A percentile compares a stretch with the other conserved stretches of the same genome.
phyloP scores from a whole-genome alignment of 2,113 vertebrate species.

The Mustelus asterias region DNA sequence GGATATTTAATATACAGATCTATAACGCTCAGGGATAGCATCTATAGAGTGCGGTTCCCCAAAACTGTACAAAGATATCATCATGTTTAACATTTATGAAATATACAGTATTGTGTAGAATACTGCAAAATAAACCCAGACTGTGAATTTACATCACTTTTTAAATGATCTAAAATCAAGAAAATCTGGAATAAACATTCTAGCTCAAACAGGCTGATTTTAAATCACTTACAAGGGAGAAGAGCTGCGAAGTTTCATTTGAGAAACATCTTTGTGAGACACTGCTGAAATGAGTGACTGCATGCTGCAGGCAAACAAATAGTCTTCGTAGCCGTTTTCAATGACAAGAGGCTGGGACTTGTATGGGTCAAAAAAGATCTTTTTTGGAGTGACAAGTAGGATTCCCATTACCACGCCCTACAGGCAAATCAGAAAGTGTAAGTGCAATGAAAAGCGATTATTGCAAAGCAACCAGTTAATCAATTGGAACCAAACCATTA shows the following conservation, averaged over 20 bases:
- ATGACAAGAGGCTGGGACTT: slow-evolving; percentile 63
- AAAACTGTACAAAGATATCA: neutral
- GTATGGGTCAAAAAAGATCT: slow-evolving; percentile 69
- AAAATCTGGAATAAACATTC: neutral
- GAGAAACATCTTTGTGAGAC: slow-evolving; percentile 62
- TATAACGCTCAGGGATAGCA: neutral
- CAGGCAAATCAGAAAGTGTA: neutral
- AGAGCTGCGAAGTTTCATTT: slow-evolving; percentile 50
- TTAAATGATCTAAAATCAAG: neutral
- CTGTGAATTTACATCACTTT: neutral
- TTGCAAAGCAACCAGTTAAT: neutral
- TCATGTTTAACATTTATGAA: neutral
- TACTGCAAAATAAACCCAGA: neutral
- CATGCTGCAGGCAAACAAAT: slow-evolving; percentile 61
- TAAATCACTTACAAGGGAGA: slow-evolving; percentile 51
- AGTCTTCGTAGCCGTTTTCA: slow-evolving; percentile 67
- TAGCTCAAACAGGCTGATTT: neutral
- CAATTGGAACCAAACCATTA: neutral
- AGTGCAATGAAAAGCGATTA: neutral
- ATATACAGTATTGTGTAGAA: neutral
- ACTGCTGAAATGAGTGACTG: slow-evolving; percentile 56
- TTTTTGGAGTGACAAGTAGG: slow-evolving; percentile 62
- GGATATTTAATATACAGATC: neutral
- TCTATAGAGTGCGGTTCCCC: neutral
- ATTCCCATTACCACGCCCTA: slow-evolving; percentile 67